Evolutionary conservation across 2,797 vertebrate genomes (phyloP), one percentile per base, ranked within the genome.

Genomic region (Hozukius guyotensis): DNA sequence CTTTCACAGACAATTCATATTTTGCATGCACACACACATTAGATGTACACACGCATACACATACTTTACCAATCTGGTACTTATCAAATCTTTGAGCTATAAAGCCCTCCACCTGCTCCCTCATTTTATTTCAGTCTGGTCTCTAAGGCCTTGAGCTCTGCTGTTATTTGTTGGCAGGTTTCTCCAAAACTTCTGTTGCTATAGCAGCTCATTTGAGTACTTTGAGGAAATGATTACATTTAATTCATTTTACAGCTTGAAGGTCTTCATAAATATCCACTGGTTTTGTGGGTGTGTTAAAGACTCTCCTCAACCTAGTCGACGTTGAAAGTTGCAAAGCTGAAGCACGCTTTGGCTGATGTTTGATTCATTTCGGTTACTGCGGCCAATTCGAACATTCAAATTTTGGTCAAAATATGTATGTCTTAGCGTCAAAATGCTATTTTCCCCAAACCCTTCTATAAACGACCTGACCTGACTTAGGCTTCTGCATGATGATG

Each of bases 61-160:
- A 79, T n/a, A 83, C 73, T 24, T 56, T 63, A 49, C 59, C 83
- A 81, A 75, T 82, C 70, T 84, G 72, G 64, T 78, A 38, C 67
- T 78, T 80, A 86, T 76, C 63, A 81, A 57, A 72, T 72, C 65
- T 78, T 74, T 68, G 80, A 80, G 84, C 75, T 66, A 57, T 55
- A 81, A 87, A 90, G 52, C 82, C 63, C 1, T 83, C 84, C 84
- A 79, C 80, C 80, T 90, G 86, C 81, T 83, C 49, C 68, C 46
- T 83, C 62, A 22, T 78, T 85, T 75, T 24, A 66, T 68, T 76
- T 77, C 76, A 53, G 69, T 86, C 65, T 63, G 68, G 67, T 42
- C 49, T 46, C 61, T 5, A 59, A 80, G 57, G 67, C 59, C 61
- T 56, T 32, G 1, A 72, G 73, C 52, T 77, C 77, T 22, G 55